Evolutionary conservation across 2,888 invertebrate species (phyloP).

Genomic region (Cotesia congregata): DNA sequence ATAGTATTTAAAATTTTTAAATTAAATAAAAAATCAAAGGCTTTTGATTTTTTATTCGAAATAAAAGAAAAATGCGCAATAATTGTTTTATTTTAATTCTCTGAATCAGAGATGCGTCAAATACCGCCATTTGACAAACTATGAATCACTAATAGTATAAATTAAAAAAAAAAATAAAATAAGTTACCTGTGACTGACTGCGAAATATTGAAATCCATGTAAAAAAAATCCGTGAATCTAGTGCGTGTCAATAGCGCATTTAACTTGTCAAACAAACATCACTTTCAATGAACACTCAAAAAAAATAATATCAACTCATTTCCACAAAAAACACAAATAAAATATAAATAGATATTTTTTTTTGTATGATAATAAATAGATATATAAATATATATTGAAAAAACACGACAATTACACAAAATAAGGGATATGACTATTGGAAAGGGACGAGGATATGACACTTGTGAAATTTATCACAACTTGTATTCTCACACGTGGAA

Average conservation of each 20-base stretch:
- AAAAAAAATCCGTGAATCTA: constrained; percentile 14
- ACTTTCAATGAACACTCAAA: constrained; percentile 23
- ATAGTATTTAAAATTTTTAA: not conserved
- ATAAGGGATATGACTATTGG: not conserved
- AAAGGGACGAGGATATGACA: not conserved
- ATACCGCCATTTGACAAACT: not conserved
- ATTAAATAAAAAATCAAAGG: not conserved
- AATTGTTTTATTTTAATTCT: no score
- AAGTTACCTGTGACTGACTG: constrained; percentile 15
- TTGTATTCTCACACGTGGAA: constrained; percentile 53
- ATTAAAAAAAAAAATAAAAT: constrained; percentile 6
- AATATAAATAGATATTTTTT: not conserved
- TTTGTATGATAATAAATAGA: constrained; percentile 9
- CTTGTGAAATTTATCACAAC: constrained; percentile 24
- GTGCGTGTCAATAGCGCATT: constrained; percentile 14
- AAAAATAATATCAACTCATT: constrained; percentile 1
- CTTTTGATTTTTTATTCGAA: no score
- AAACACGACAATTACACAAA: constrained; percentile 17
- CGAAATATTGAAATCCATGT: not conserved
- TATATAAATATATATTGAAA: constrained; percentile 14
- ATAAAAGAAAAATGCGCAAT: no score
- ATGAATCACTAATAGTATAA: not conserved
- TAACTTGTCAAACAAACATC: constrained; percentile 30
- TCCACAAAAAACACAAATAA: constrained; percentile 18
- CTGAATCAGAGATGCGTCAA: not conserved